Conservation (phyloP, 1,140 invertebrate species). For the Matsumurasca onukii region DNA sequence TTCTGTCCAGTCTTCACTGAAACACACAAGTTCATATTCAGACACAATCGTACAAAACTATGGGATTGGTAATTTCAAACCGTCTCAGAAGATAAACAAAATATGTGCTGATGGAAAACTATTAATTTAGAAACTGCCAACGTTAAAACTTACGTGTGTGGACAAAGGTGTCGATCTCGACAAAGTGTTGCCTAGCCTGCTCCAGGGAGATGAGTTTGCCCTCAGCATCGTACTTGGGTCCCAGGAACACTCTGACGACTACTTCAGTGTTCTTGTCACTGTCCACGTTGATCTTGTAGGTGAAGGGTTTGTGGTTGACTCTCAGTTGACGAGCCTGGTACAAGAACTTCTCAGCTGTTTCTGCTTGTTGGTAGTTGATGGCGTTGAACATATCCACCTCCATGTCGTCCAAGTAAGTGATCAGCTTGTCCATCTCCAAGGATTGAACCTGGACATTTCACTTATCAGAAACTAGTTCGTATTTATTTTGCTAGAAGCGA, state of each 20-base stretch:
- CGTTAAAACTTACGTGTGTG: conserved; percentile 36
- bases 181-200: conserved; percentile 39
- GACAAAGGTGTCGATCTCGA: conserved; percentile 47
- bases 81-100: too few species aligned
- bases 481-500: too few species aligned
- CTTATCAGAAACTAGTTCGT: too few species aligned
- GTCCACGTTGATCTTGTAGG: conserved; percentile 57
- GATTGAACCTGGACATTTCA: conserved; percentile 50
- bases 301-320: conserved; percentile 67
- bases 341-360: conserved; percentile 42
- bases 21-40: too few species aligned
- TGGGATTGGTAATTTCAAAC: too few species aligned
- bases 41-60: too few species aligned
- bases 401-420: conserved; percentile 45
- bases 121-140: too few species aligned
- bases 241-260: conserved; percentile 56
- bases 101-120: too few species aligned
- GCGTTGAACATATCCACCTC: conserved; percentile 54
- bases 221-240: conserved; percentile 58
- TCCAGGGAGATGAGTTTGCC: conserved; percentile 47
- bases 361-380: conserved; percentile 54
- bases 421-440: neutral
- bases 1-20: conserved; percentile 25
- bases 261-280: conserved; percentile 56
- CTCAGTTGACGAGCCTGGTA: conserved; percentile 51